Evolutionary conservation across 1,140 invertebrate species (phyloP).

Genomic region (Stegodyphus mimosarum): DNA sequence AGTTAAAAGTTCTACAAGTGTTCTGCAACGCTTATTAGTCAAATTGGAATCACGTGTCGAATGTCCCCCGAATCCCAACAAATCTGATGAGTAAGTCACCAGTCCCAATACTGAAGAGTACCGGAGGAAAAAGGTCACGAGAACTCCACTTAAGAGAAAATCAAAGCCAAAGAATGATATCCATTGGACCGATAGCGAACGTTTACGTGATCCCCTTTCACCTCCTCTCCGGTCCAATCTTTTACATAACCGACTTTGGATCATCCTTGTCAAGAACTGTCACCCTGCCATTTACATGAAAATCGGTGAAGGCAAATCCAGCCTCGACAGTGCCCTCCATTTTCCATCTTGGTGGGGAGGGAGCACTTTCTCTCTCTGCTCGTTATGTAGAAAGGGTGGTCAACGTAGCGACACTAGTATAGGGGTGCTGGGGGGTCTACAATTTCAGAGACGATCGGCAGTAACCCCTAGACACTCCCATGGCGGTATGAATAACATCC

Average conservation of each 20-base stretch:
- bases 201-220: neutral
- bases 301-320: constrained; percentile 15
- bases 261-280: constrained; percentile 50
- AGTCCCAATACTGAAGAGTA: no score
- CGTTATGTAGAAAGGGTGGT: constrained; percentile 48
- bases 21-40: no score
- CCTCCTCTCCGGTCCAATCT: neutral
- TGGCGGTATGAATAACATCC: constrained; percentile 44
- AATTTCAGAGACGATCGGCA: constrained; percentile 35
- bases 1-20: no score
- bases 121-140: neutral
- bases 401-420: constrained; percentile 4
- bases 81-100: no score
- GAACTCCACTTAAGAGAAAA: constrained; percentile 18
- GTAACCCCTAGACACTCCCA: constrained; percentile 9
- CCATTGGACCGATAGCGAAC: constrained; percentile 14
- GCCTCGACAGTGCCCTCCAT: no score
- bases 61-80: no score
- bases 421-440: constrained; percentile 17
- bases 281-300: constrained; percentile 45
- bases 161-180: constrained; percentile 22
- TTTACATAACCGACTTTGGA: constrained; percentile 17
- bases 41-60: no score
- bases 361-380: neutral
- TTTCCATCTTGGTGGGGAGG: no score